Conservation (phyloP, 2,888 invertebrate genomes). For the Pristionchus arcanus region DNA sequence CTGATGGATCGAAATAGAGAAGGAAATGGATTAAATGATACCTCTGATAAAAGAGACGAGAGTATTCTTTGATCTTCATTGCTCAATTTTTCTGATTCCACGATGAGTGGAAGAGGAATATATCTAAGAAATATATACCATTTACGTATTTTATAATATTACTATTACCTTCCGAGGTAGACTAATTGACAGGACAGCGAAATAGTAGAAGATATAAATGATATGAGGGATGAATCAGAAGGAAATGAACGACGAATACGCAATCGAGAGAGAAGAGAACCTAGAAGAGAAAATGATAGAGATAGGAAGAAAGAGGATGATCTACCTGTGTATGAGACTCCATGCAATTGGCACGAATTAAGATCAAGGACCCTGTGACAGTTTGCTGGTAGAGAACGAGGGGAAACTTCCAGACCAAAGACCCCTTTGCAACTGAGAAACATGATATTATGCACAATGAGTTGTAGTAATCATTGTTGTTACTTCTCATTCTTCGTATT, state of each 20-base stretch:
- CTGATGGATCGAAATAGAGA: neutral
- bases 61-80: constrained; percentile 54
- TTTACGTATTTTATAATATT: neutral
- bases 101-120: constrained; percentile 24
- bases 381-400: neutral
- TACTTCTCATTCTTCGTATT: constrained; percentile 19
- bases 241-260: constrained; percentile 47
- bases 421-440: constrained; percentile 47
- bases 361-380: constrained; percentile 11
- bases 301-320: neutral
- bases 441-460: neutral
- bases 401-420: constrained; percentile 25
- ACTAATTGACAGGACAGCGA: constrained; percentile 45
- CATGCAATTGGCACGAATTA: constrained; percentile 43
- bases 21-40: neutral
- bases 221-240: constrained; percentile 49
- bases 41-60: constrained; percentile 38
- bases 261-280: constrained; percentile 48
- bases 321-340: constrained; percentile 42
- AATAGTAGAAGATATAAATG: constrained; percentile 46
- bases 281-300: neutral
- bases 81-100: constrained; percentile 43
- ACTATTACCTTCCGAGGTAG: constrained; percentile 39
- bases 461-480: neutral
- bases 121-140: neutral